Percentiles rank a stretch among this genome's conserved stretches.
Evolutionary conservation across 2,888 invertebrate species (phyloP).

Genomic region (Habrosyne pyritoides): DNA sequence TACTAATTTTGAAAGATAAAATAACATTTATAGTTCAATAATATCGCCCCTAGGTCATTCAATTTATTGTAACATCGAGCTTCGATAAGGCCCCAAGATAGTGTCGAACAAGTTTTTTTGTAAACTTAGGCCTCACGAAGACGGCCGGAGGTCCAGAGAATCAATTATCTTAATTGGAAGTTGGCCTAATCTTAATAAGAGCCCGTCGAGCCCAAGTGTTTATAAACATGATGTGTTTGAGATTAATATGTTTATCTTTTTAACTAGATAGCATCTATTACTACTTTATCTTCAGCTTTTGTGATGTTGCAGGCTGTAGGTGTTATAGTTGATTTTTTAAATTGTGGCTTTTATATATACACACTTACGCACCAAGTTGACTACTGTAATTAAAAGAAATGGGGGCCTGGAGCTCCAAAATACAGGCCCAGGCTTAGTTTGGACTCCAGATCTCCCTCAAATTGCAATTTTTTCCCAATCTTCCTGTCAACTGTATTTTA

Average conservation of each 20-base stretch:
- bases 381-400: too few species aligned
- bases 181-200: constrained; percentile 71
- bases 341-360: too few species aligned
- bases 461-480: too few species aligned
- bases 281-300: background rate
- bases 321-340: background rate
- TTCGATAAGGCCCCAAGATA: constrained; percentile 41
- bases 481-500: too few species aligned
- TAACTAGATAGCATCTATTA: constrained; percentile 8
- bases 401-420: too few species aligned
- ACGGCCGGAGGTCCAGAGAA: constrained; percentile 63
- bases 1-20: background rate
- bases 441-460: too few species aligned
- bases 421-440: too few species aligned
- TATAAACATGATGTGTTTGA: constrained; percentile 44
- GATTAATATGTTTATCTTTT: constrained; percentile 57
- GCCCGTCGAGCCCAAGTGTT: constrained; percentile 57
- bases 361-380: too few species aligned
- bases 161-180: constrained; percentile 80
- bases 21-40: constrained; percentile 11
- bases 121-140: constrained; percentile 42
- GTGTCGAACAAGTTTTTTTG: constrained; percentile 51
- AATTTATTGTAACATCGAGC: constrained; percentile 23
- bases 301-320: too few species aligned
- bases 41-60: constrained; percentile 29